phyloP scores from a whole-genome alignment of 2,888 invertebrate species.

The Drosophila anomalata region DNA sequence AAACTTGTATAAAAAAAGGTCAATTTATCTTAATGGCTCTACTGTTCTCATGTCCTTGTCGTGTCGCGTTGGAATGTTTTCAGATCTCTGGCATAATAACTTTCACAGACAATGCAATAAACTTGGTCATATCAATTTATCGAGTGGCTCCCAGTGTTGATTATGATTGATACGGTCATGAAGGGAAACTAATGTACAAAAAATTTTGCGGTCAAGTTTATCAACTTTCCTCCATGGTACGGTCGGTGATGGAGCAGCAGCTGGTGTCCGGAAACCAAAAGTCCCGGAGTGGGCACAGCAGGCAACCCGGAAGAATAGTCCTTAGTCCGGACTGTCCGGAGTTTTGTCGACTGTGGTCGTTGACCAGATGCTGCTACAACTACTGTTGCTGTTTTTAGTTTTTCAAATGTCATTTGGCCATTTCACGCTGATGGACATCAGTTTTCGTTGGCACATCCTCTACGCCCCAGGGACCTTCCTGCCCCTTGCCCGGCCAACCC shows the following conservation, averaged over 20 bases:
- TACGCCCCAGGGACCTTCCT: conserved; percentile 25
- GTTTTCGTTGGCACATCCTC: conserved; percentile 19
- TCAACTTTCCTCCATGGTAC: conserved; percentile 52
- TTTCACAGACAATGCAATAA: conserved; percentile 44
- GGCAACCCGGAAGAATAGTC: conserved; percentile 3
- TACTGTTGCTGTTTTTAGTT: conserved; percentile 70
- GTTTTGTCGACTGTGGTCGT: conserved; percentile 34
- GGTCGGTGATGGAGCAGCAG: neutral
- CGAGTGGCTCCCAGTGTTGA: conserved; percentile 50
- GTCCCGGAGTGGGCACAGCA: conserved; percentile 37
- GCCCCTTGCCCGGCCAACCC: conserved; percentile 1
- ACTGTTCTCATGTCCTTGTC: conserved; percentile 12
- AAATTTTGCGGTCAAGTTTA: conserved; percentile 69
- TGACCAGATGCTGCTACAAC: conserved; percentile 24
- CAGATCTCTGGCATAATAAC: conserved; percentile 13
- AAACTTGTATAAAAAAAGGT: neutral
- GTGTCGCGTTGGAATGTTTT: conserved; percentile 9
- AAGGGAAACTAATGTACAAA: conserved; percentile 47
- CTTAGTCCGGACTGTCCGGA: conserved; percentile 8
- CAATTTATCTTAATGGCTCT: conserved; percentile 8
- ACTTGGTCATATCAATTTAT: conserved; percentile 45
- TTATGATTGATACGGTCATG: conserved; percentile 64
- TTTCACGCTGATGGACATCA: conserved; percentile 75
- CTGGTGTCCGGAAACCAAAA: conserved; percentile 1
- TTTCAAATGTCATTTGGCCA: conserved; percentile 75